A percentile compares a stretch with the other conserved stretches of the same genome.
Evolutionary conservation across 2,797 vertebrate genomes (phyloP).

Genomic region (Moxostoma hubbsi): DNA sequence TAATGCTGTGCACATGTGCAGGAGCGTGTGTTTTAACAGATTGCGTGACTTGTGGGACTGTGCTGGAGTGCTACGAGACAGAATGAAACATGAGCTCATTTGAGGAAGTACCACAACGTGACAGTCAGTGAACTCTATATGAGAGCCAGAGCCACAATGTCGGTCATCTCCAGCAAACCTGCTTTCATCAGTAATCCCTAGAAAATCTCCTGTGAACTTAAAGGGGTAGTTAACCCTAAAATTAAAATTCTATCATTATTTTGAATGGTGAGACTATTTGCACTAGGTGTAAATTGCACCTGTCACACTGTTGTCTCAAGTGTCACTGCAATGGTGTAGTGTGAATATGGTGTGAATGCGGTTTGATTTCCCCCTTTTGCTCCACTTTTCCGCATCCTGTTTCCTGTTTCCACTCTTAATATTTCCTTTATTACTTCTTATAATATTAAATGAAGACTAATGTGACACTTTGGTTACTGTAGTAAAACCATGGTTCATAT

Average conservation of each 20-base stretch:
- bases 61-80: neutral
- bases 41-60: neutral
- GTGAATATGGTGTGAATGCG: no score
- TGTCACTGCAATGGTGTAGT: no score
- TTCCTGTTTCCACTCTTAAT: no score
- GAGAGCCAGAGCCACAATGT: neutral
- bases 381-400: no score
- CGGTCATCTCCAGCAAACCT: slow-evolving; percentile 6
- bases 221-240: neutral
- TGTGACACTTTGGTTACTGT: no score
- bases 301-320: no score
- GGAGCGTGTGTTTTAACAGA: neutral
- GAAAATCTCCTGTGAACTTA: neutral
- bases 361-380: no score
- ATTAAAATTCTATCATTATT: neutral
- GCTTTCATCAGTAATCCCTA: neutral
- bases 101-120: slow-evolving; percentile 9
- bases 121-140: slow-evolving; percentile 13
- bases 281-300: no score
- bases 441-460: no score
- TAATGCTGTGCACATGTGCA: neutral
- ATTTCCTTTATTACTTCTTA: no score
- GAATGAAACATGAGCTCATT: slow-evolving; percentile 25
- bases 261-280: no score
- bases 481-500: no score